Evolutionary conservation across 2,797 vertebrate species (phyloP).

Genomic region (Microtus californicus): DNA sequence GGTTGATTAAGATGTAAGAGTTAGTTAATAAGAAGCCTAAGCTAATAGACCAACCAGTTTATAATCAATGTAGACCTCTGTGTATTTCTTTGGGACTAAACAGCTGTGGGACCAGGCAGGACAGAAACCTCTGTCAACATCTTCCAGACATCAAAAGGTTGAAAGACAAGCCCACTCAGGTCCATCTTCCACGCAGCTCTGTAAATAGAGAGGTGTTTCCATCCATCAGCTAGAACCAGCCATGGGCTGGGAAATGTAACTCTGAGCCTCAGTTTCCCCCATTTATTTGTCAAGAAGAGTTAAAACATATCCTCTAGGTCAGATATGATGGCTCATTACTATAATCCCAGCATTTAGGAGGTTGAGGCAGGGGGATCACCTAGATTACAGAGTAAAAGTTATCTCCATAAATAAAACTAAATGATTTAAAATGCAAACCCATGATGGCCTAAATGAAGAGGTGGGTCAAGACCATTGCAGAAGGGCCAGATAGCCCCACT

Average conservation of each 20-base stretch:
- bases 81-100: no score
- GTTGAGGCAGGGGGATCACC: neutral
- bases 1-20: no score
- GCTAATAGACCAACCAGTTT: no score
- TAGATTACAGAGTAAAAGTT: neutral
- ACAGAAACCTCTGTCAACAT: no score
- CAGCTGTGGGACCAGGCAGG: no score
- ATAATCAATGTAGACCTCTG: no score
- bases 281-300: neutral
- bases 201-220: accelerated
- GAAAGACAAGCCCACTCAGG: neutral
- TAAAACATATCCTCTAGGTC: neutral
- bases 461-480: accelerated
- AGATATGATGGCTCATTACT: neutral
- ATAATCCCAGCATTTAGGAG: neutral
- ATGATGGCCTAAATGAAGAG: neutral
- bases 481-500: accelerated
- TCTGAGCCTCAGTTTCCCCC: neutral
- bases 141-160: neutral
- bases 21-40: no score
- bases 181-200: neutral
- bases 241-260: neutral
- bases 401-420: neutral
- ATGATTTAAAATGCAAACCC: neutral
- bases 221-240: neutral